Evolutionary conservation across 2,888 invertebrate genomes (phyloP).

Genomic region (Arge pagana): DNA sequence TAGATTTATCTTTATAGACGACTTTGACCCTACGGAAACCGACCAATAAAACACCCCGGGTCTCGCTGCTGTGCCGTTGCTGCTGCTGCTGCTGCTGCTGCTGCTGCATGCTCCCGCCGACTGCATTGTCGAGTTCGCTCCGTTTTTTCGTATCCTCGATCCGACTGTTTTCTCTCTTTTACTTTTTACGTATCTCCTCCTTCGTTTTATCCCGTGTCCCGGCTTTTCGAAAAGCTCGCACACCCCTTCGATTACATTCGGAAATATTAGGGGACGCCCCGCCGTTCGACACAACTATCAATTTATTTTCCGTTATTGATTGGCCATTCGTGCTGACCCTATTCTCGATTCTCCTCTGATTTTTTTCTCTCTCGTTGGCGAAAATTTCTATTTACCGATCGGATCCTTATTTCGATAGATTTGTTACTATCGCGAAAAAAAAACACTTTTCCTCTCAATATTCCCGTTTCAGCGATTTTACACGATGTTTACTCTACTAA

Average conservation of each 20-base stretch:
- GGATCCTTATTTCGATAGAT: too few species aligned
- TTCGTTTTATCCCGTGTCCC: constrained; percentile 23
- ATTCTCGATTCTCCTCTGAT: constrained; percentile 13
- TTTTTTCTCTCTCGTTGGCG: background rate
- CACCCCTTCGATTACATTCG: constrained; percentile 59
- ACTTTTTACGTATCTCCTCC: constrained; percentile 30
- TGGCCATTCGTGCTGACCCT: constrained; percentile 32
- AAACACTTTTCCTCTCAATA: too few species aligned
- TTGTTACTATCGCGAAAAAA: too few species aligned
- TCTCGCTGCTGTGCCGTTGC: constrained; percentile 39
- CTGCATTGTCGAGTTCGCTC: constrained; percentile 52
- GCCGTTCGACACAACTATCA: constrained; percentile 57
- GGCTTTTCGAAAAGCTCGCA: constrained; percentile 34
- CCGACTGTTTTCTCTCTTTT: constrained; percentile 15
- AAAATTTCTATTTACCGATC: too few species aligned
- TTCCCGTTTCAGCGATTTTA: too few species aligned
- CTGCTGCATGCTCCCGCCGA: constrained; percentile 33
- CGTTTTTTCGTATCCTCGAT: constrained; percentile 33
- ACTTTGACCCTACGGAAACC: constrained; percentile 56
- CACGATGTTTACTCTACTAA: too few species aligned
- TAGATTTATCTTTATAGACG: constrained; percentile 22
- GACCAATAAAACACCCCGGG: constrained; percentile 55
- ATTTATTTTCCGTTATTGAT: constrained; percentile 52
- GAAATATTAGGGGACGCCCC: constrained; percentile 60
- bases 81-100: constrained; percentile 37